Evolutionary conservation across 2,797 vertebrate species (phyloP).

Genomic region (Catharus ustulatus): DNA sequence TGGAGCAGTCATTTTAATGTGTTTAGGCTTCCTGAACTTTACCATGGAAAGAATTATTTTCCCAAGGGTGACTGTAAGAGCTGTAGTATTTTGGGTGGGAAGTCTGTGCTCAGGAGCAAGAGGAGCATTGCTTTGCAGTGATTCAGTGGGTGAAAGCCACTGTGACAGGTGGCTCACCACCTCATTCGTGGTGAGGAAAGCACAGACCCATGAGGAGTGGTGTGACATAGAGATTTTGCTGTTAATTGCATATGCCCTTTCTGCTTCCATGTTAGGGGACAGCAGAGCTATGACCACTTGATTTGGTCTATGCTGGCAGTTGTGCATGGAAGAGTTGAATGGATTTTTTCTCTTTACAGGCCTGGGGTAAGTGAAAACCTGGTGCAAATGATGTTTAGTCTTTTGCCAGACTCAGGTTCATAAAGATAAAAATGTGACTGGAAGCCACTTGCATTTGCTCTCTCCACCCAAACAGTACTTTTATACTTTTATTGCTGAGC

Average conservation of each 20-base stretch:
- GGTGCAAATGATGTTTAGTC: not conserved
- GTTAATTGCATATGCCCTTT: not conserved
- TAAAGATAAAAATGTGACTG: not conserved
- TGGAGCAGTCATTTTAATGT: not conserved
- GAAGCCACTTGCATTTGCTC: not conserved
- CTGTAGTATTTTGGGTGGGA: not conserved
- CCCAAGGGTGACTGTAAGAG: not conserved
- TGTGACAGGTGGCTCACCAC: not conserved
- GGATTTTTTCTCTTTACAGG: not conserved
- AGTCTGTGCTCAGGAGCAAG: not conserved
- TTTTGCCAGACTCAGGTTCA: not conserved
- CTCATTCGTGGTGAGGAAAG: not conserved
- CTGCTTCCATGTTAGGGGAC: not conserved
- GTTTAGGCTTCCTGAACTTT: not conserved
- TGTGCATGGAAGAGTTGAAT: not conserved
- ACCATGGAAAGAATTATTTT: not conserved
- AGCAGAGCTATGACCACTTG: not conserved
- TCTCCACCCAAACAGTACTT: not conserved
- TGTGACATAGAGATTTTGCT: not conserved
- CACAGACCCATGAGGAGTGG: not conserved
- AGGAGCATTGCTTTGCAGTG: not conserved
- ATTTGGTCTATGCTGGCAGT: not conserved
- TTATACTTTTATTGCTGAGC: constrained; percentile 20
- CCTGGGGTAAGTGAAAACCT: not conserved
- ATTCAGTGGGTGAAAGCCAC: not conserved